Percentiles rank a stretch among this genome's conserved stretches.
Conservation (phyloP, 2,888 invertebrate genomes). For the Stenoptilia bipunctidactyla region DNA sequence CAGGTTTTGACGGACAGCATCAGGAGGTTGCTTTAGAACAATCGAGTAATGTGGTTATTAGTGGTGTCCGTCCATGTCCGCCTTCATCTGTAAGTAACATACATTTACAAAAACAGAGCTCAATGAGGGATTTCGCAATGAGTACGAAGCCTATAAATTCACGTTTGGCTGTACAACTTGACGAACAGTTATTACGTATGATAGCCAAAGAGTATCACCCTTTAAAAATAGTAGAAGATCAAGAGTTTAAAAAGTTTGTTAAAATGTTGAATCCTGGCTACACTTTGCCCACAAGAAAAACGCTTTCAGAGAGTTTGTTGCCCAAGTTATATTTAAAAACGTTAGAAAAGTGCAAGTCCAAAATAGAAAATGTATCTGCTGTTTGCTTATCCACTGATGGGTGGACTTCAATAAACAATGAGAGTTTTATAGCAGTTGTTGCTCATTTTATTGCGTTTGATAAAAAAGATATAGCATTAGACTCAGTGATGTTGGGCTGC, state of each 20-base stretch:
- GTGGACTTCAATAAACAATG: constrained; percentile 1
- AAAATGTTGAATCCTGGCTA: background rate
- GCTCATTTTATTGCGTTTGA: background rate
- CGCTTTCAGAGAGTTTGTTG: background rate
- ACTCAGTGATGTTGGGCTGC: constrained; percentile 1
- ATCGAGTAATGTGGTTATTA: no score
- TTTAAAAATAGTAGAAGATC: no score
- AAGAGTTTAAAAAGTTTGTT: background rate
- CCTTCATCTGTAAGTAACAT: no score
- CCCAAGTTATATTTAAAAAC: background rate
- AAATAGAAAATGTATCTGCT: background rate
- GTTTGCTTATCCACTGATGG: constrained; percentile 1
- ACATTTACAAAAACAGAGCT: no score
- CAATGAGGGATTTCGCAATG: no score
- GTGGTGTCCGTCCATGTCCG: no score
- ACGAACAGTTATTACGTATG: no score
- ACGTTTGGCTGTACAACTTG: no score
- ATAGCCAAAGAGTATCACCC: no score
- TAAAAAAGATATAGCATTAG: background rate
- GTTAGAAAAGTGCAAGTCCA: background rate
- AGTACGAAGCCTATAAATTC: no score
- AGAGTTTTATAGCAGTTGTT: constrained; percentile 1
- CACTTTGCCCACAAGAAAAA: background rate
- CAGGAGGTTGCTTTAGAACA: no score
- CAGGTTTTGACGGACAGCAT: no score